These are phyloP conservation scores for Polymixis lichenea DNA, from an alignment of 2,888 invertebrate genomes.

Conservation along the genomic window DNA sequence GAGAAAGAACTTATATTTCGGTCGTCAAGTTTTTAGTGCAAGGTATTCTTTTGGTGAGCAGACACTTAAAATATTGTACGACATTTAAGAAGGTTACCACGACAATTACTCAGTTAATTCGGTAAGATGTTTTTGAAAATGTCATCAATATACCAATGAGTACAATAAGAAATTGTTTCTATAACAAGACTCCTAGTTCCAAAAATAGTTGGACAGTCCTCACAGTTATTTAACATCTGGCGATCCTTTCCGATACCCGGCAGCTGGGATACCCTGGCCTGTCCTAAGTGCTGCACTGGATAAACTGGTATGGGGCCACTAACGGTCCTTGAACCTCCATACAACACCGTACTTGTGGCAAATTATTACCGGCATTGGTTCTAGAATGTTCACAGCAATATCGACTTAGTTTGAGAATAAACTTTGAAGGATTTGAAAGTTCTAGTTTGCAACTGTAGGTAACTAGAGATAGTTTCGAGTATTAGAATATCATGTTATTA, in stretches of 20 bases:
- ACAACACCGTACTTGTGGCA: slow-evolving; percentile 54
- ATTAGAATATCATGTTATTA: slow-evolving; percentile 31
- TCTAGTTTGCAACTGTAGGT: slow-evolving; percentile 23
- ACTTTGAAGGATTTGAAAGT: slow-evolving; percentile 42
- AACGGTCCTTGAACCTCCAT: slow-evolving; percentile 76
- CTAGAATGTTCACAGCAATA: slow-evolving; percentile 46
- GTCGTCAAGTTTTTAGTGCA: slow-evolving; percentile 19
- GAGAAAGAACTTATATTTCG: neutral
- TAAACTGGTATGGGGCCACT: slow-evolving; percentile 73
- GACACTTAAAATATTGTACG: neutral
- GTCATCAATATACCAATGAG: neutral
- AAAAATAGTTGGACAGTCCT: slow-evolving; percentile 36
- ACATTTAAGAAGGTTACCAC: slow-evolving; percentile 9
- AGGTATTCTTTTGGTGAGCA: neutral
- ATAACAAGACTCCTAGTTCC: slow-evolving; percentile 26
- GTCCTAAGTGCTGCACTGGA: slow-evolving; percentile 71
- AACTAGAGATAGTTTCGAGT: slow-evolving; percentile 28
- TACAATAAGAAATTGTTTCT: neutral
- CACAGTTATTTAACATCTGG: slow-evolving; percentile 54
- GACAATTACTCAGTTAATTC: neutral
- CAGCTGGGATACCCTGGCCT: slow-evolving; percentile 56
- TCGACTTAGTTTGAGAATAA: slow-evolving; percentile 31
- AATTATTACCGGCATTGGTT: slow-evolving; percentile 54
- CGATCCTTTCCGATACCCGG: slow-evolving; percentile 41
- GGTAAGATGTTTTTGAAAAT: slow-evolving; percentile 15